Evolutionary conservation across 1,140 invertebrate genomes (phyloP).

Genomic region (Diuraphis noxia): DNA sequence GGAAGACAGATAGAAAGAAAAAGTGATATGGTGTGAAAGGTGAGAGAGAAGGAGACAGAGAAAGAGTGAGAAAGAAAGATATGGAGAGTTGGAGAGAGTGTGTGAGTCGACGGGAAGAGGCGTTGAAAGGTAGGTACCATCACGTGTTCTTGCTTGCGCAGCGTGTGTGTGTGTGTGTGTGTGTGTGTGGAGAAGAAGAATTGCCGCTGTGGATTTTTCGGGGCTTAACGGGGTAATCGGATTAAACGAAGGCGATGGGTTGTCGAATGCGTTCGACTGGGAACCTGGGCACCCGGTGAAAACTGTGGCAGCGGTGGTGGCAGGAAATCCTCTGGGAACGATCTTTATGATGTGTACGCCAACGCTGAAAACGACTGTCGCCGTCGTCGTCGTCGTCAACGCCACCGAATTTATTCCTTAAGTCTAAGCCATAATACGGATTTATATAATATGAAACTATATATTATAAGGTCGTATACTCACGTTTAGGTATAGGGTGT

Average conservation of each 20-base stretch:
- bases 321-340: background rate
- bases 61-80: too few species aligned
- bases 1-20: too few species aligned
- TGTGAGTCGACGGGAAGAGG: background rate
- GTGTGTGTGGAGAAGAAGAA: background rate
- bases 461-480: background rate
- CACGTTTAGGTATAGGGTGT: background rate
- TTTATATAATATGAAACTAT: slow-evolving; percentile 14
- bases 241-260: slow-evolving; percentile 14
- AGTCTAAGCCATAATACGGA: background rate
- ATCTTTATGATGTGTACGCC: background rate
- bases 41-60: too few species aligned
- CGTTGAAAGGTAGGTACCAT: background rate
- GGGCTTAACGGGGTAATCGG: background rate
- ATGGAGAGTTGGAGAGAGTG: background rate
- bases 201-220: background rate
- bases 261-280: slow-evolving; percentile 17
- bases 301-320: background rate
- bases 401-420: background rate
- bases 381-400: background rate
- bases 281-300: slow-evolving; percentile 6
- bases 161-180: background rate
- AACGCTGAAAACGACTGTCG: background rate
- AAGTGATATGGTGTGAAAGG: too few species aligned
- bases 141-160: background rate